These are phyloP conservation scores for Heliothis virescens DNA, from an alignment of 1,140 invertebrate genomes.

Conservation along the genomic window DNA sequence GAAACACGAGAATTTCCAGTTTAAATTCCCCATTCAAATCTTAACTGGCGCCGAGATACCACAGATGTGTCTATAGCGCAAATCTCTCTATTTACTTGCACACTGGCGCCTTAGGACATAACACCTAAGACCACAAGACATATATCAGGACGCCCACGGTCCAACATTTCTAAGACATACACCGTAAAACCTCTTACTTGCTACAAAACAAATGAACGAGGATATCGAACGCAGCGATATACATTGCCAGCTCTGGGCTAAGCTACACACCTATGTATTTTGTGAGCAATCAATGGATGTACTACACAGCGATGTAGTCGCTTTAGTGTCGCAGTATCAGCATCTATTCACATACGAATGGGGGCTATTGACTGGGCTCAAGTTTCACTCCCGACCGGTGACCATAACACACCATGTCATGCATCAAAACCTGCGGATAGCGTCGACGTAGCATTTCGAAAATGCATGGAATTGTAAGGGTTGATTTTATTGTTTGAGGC, in stretches of 20 bases:
- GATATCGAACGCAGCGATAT: neutral
- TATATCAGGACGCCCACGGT: constrained; percentile 32
- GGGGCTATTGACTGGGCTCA: constrained; percentile 41
- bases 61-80: constrained; percentile 14
- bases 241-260: neutral
- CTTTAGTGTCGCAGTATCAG: neutral
- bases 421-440: constrained; percentile 54
- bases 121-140: constrained; percentile 31
- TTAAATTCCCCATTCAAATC: neutral
- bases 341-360: constrained; percentile 28
- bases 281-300: neutral
- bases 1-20: neutral
- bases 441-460: constrained; percentile 48
- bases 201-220: neutral
- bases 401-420: constrained; percentile 48
- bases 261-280: too few relatives aligned
- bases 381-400: constrained; percentile 31
- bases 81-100: constrained; percentile 32
- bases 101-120: constrained; percentile 28
- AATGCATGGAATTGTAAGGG: constrained; percentile 29
- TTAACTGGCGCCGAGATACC: neutral
- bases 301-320: neutral
- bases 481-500: neutral
- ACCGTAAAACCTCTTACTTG: neutral
- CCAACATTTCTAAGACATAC: constrained; percentile 27